Evolutionary conservation across 2,797 vertebrate species (phyloP), one percentile per base, ranked within the genome.

Genomic region (Gymnocypris eckloni): DNA sequence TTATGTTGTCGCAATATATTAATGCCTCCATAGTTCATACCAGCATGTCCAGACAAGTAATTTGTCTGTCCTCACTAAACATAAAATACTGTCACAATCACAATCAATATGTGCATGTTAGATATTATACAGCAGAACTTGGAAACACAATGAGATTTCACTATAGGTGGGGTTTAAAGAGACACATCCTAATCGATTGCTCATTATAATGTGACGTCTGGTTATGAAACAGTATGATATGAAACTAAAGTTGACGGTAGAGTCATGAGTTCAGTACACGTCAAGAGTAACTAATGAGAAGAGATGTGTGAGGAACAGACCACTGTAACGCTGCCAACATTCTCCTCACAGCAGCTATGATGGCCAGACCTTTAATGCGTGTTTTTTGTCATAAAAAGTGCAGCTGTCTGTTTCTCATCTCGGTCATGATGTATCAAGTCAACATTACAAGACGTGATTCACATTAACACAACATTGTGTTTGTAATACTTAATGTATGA

Each of bases 401-500:
- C 33, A 83, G 64, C 75, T 81, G 89, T 80, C 82, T 87, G 88
- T 75, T 90, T 88, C 86, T 85, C 81, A 78, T 89, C 86, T 86
- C 11, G 28, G 87, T 61, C 41, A 43, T 54, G 77, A 37, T 75
- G 77, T 78, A 79, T 67, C 71, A 28, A 73, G 43, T 79, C 61
- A 78, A 78, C 73, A 77, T 84, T 84, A 84, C 72, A 84, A 84
- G 83, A 84, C 7, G 12, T 50, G 64, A 78, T 78, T 84, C 54
- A 52, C 56, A 80, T 85, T 80, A 80, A 85, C 83, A 72, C 76
- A 71, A 85, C 67, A 72, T 52, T 15, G 18, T 79, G 84, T 72
- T 61, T 43, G 41, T 85, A 85, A 85, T 28, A 72, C 50, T 64
- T 67, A 80, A 71, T 5, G 43, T 25, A 79, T 80, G 77, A 85